phyloP scores from a whole-genome alignment of 2,113 vertebrate species.

The Charina bottae region DNA sequence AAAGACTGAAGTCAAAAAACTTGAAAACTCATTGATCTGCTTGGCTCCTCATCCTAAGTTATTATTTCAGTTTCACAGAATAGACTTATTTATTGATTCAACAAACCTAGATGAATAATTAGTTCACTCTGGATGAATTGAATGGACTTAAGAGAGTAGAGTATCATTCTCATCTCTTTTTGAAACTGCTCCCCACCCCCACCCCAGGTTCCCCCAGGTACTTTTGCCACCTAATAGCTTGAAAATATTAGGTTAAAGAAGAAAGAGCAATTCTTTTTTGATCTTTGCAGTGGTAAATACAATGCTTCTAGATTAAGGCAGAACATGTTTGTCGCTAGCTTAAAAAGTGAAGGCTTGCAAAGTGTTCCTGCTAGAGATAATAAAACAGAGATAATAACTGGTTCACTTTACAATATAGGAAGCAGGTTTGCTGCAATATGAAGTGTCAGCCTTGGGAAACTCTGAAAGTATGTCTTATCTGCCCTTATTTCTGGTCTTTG shows the following conservation, averaged over 20 bases:
- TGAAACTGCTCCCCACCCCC: not conserved
- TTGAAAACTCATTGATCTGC: fast-evolving
- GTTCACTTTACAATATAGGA: not conserved
- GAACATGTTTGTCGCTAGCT: not conserved
- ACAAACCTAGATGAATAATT: fast-evolving
- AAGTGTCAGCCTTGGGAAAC: not conserved
- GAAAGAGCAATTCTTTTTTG: not conserved
- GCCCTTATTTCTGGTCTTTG: not conserved
- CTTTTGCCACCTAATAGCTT: not conserved
- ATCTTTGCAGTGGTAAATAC: not conserved
- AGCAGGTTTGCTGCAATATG: not conserved
- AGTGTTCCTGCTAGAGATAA: not conserved
- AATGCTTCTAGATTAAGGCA: not conserved
- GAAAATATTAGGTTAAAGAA: not conserved
- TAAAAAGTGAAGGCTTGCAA: not conserved
- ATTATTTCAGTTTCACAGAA: fast-evolving
- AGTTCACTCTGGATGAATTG: not conserved
- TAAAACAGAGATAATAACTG: not conserved
- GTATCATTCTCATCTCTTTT: not conserved
- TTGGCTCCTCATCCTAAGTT: fast-evolving
- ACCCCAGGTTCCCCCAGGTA: not conserved
- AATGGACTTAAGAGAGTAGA: not conserved
- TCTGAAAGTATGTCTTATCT: not conserved
- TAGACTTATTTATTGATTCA: not conserved
- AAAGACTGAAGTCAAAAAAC: fast-evolving